A percentile compares a stretch with the other conserved stretches of the same genome.
Conservation (phyloP, 2,113 vertebrate genomes). For the Plotosus lineatus region DNA sequence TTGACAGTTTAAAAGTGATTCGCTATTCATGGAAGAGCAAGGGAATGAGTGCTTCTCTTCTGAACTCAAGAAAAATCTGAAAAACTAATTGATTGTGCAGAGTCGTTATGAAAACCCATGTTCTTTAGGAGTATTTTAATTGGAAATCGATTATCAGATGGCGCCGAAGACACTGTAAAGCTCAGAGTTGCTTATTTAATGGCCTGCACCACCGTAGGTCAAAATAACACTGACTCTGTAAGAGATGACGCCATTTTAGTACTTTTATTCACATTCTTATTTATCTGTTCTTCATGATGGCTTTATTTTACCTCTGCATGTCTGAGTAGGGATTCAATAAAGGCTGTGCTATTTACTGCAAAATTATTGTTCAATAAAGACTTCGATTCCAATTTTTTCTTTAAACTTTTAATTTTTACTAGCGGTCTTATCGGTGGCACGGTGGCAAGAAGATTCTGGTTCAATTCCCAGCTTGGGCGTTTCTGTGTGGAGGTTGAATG, state of each 20-base stretch:
- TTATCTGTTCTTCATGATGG: neutral
- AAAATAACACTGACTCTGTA: neutral
- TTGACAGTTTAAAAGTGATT: conserved; percentile 52
- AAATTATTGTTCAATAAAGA: too few relatives aligned
- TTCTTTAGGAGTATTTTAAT: conserved; percentile 55
- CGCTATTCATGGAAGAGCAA: conserved; percentile 49
- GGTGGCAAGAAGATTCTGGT: too few relatives aligned
- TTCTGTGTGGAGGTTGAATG: too few relatives aligned
- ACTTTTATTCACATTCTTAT: neutral
- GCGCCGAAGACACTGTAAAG: conserved; percentile 40
- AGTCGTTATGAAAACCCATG: conserved; percentile 57
- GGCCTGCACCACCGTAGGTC: neutral
- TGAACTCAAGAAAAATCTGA: conserved; percentile 50
- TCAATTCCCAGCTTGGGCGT: too few relatives aligned
- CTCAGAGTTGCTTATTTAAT: conserved; percentile 43
- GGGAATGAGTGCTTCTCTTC: conserved; percentile 50
- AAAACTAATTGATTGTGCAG: conserved; percentile 66
- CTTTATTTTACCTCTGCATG: neutral
- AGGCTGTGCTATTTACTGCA: too few relatives aligned
- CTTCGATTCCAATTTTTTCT: neutral
- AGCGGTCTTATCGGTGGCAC: too few relatives aligned
- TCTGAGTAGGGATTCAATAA: neutral
- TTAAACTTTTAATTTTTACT: too few relatives aligned
- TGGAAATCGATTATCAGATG: conserved; percentile 13
- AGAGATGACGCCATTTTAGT: neutral